phyloP scores from a whole-genome alignment of 1,140 invertebrate species.

The Drosophila repleta region DNA sequence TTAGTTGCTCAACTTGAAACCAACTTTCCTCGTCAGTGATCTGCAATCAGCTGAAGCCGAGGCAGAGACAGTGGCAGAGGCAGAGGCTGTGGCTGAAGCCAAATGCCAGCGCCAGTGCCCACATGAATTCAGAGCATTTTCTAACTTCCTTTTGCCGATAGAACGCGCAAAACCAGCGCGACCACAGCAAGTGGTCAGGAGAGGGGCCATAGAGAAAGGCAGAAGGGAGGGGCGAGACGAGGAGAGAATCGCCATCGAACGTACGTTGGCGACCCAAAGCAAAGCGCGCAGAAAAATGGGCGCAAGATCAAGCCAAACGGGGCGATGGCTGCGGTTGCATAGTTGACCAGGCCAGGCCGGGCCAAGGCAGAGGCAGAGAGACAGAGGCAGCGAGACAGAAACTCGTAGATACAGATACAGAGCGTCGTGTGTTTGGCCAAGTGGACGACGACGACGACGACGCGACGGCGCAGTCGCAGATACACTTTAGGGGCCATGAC shows the following conservation, averaged over 20 bases:
- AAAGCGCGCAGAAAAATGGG: conserved; percentile 69
- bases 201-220: conserved; percentile 1
- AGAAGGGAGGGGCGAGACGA: neutral
- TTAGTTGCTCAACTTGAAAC: neutral
- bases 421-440: conserved; percentile 51
- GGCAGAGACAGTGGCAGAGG: neutral
- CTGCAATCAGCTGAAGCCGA: conserved; percentile 8
- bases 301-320: conserved; percentile 65
- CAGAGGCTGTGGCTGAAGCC: conserved; percentile 2
- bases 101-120: conserved; percentile 46
- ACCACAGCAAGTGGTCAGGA: conserved; percentile 38
- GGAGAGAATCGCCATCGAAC: conserved; percentile 29
- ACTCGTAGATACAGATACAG: conserved; percentile 75
- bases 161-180: conserved; percentile 55
- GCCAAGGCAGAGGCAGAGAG: conserved; percentile 9
- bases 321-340: conserved; percentile 62
- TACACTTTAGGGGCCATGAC: conserved; percentile 81
- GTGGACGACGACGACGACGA: neutral
- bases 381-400: conserved; percentile 26
- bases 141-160: conserved; percentile 80
- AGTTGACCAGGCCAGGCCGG: conserved; percentile 70
- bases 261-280: conserved; percentile 64
- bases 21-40: conserved; percentile 10
- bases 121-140: conserved; percentile 73
- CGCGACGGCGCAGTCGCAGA: conserved; percentile 72